phyloP scores from a whole-genome alignment of 2,113 vertebrate species.

The Coracopsis vasa region DNA sequence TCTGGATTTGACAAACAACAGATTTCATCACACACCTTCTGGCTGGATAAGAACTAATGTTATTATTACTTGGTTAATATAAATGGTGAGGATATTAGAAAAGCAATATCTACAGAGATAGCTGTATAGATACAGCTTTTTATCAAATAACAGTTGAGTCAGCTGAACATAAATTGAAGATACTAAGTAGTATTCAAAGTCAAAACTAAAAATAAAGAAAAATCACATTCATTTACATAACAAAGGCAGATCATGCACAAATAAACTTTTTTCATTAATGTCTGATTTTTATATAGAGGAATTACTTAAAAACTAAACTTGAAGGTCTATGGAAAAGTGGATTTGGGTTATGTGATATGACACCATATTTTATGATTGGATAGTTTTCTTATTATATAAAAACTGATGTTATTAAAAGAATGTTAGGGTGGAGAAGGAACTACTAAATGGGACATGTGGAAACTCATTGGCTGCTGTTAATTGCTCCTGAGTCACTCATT shows the following conservation, averaged over 20 bases:
- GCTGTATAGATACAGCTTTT: not conserved
- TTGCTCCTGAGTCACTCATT: not conserved
- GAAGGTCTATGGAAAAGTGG: not conserved
- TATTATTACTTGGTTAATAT: conserved; percentile 20
- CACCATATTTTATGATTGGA: not conserved
- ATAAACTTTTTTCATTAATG: not conserved
- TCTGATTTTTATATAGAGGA: not conserved
- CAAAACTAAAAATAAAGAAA: not conserved
- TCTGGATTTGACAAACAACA: not conserved
- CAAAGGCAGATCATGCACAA: not conserved
- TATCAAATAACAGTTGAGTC: not conserved
- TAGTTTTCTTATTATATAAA: not conserved
- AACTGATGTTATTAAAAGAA: not conserved
- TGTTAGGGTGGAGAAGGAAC: not conserved
- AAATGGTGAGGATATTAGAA: not conserved
- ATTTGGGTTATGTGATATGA: not conserved
- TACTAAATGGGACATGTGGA: not conserved
- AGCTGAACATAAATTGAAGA: not conserved
- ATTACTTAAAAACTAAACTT: not conserved
- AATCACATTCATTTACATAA: not conserved
- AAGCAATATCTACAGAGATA: not conserved
- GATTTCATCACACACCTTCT: conserved; percentile 16
- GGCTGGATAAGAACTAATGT: not conserved
- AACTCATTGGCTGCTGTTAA: not conserved
- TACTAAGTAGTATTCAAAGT: not conserved